A percentile compares a stretch with the other conserved stretches of the same genome.
These are phyloP conservation scores for Redunca redunca DNA, from an alignment of 2,113 vertebrate genomes.

Conservation along the genomic window DNA sequence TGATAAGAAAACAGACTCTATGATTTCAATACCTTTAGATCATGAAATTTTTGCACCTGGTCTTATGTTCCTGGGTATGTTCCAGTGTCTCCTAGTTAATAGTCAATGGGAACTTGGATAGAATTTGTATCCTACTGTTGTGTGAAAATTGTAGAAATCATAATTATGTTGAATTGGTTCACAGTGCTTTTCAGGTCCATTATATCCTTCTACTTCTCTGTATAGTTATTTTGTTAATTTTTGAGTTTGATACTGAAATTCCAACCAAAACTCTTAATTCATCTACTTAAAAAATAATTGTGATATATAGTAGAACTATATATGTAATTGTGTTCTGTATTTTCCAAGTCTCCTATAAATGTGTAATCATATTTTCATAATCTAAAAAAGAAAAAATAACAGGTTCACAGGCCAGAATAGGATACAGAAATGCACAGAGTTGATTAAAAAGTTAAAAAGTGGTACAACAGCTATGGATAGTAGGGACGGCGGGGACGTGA, in stretches of 20 bases:
- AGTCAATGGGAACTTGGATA: neutral
- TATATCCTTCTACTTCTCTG: neutral
- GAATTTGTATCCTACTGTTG: neutral
- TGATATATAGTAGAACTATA: neutral
- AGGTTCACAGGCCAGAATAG: neutral
- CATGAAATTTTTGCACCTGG: neutral
- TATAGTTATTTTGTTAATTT: neutral
- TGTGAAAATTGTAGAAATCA: neutral
- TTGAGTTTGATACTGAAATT: neutral
- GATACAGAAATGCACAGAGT: neutral
- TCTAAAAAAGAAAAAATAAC: neutral
- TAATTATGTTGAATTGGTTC: neutral
- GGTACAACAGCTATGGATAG: accelerated
- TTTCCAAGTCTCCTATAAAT: neutral
- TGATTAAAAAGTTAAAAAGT: neutral
- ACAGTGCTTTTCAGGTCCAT: neutral
- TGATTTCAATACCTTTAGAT: neutral
- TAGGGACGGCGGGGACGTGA: accelerated
- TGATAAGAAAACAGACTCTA: neutral
- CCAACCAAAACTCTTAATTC: neutral
- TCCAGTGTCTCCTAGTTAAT: neutral
- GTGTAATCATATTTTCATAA: neutral
- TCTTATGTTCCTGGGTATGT: neutral
- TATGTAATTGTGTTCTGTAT: neutral
- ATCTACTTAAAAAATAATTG: neutral